These are phyloP conservation scores for Oedothorax gibbosus DNA, from an alignment of 1,140 invertebrate species.

Conservation along the genomic window DNA sequence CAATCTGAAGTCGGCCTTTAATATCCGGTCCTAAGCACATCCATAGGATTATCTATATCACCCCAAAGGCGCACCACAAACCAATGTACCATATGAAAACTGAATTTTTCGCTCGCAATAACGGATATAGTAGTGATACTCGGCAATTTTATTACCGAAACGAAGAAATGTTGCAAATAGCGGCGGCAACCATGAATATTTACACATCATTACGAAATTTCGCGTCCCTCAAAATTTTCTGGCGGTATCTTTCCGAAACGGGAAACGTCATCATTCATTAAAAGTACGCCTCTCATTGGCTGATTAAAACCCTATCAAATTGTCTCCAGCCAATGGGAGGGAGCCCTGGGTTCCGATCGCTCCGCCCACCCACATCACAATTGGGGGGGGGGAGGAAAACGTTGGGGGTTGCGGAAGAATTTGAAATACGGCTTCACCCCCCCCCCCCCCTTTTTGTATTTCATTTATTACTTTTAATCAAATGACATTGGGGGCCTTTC, in stretches of 20 bases:
- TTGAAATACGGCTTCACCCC: constrained; percentile 42
- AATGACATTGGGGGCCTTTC: constrained; percentile 46
- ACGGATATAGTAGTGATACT: constrained; percentile 21
- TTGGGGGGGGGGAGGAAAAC: constrained; percentile 18
- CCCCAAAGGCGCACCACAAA: constrained; percentile 6
- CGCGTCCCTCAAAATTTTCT: constrained; percentile 9
- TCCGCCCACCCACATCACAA: constrained; percentile 50
- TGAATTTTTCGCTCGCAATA: not conserved
- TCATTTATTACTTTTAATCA: constrained; percentile 57
- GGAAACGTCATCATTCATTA: constrained; percentile 57
- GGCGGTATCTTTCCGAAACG: constrained; percentile 26
- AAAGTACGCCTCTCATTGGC: constrained; percentile 46
- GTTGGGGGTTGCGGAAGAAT: constrained; percentile 32
- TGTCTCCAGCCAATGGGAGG: constrained; percentile 43
- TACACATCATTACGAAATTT: constrained; percentile 58
- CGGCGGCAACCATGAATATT: constrained; percentile 55
- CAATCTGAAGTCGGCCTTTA: no score
- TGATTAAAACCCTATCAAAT: constrained; percentile 59
- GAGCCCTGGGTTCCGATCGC: constrained; percentile 8
- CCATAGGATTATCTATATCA: no score
- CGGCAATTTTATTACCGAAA: constrained; percentile 56
- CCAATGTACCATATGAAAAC: constrained; percentile 14
- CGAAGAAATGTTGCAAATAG: constrained; percentile 50
- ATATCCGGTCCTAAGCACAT: no score
- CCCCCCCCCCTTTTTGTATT: constrained; percentile 35